phyloP scores from a whole-genome alignment of 2,888 invertebrate species.

The Idaea aversata region DNA sequence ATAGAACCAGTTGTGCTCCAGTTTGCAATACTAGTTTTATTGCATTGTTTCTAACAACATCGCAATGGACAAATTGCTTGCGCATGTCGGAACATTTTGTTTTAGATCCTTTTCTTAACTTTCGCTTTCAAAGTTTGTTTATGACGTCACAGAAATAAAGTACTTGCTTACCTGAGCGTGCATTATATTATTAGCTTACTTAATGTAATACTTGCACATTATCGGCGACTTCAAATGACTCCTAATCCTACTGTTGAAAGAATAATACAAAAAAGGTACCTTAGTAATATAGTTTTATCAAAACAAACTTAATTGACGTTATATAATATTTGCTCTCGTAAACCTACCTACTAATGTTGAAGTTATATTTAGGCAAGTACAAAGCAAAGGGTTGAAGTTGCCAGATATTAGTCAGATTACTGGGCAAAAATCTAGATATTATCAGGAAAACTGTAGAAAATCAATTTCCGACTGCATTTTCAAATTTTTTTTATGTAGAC shows the following conservation, averaged over 20 bases:
- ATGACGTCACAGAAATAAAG: conserved; percentile 33
- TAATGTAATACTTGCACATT: background rate
- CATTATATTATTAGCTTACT: background rate
- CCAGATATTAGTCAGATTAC: too few species aligned
- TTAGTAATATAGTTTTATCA: too few species aligned
- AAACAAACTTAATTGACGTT: too few species aligned
- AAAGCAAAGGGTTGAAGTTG: too few species aligned
- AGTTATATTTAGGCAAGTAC: too few species aligned
- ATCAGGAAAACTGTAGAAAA: too few species aligned
- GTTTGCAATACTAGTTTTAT: conserved; percentile 60
- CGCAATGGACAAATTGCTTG: conserved; percentile 65
- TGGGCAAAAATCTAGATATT: too few species aligned
- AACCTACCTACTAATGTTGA: too few species aligned
- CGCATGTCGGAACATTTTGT: conserved; percentile 66
- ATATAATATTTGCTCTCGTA: too few species aligned
- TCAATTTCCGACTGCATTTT: too few species aligned
- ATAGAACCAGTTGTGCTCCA: conserved; percentile 65
- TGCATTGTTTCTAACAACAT: conserved; percentile 60
- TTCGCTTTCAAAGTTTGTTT: conserved; percentile 56
- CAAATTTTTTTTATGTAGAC: too few species aligned
- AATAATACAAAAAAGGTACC: background rate
- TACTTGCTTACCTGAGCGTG: conserved; percentile 4
- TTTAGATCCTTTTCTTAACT: conserved; percentile 52
- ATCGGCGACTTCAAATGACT: background rate
- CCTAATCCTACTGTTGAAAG: background rate